These are phyloP conservation scores for Acanthurus leucopareius DNA, from an alignment of 2,797 vertebrate species.

Conservation along the genomic window DNA sequence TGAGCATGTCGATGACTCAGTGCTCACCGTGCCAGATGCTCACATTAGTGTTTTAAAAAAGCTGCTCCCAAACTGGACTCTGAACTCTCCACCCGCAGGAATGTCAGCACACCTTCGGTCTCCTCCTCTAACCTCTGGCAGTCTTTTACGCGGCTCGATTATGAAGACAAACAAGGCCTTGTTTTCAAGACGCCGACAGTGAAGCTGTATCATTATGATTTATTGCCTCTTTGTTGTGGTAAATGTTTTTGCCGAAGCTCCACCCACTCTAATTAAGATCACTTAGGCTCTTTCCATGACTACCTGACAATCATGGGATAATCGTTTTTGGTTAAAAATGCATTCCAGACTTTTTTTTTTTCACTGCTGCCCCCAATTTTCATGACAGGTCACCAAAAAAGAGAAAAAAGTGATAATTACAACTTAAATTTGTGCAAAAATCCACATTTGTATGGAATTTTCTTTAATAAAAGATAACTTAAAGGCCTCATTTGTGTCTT, in stretches of 20 bases:
- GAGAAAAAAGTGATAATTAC: neutral
- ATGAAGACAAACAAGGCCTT: constrained; percentile 3
- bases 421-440: neutral
- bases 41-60: constrained; percentile 34
- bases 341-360: constrained; percentile 3
- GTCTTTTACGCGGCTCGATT: constrained; percentile 30
- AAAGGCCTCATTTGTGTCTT: neutral
- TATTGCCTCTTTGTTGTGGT: neutral
- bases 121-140: constrained; percentile 31
- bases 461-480: neutral
- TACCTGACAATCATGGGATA: neutral
- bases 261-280: neutral
- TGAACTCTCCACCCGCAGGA: constrained; percentile 55
- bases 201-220: constrained; percentile 12
- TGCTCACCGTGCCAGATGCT: constrained; percentile 20
- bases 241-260: neutral
- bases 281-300: neutral
- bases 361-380: neutral
- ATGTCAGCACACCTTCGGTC: constrained; percentile 52
- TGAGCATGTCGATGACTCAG: constrained; percentile 11
- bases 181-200: neutral
- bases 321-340: neutral
- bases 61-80: constrained; percentile 45
- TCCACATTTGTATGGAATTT: neutral
- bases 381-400: too few relatives aligned